These are phyloP conservation scores for Monomorium pharaonis DNA, from an alignment of 1,140 invertebrate genomes.

Conservation along the genomic window DNA sequence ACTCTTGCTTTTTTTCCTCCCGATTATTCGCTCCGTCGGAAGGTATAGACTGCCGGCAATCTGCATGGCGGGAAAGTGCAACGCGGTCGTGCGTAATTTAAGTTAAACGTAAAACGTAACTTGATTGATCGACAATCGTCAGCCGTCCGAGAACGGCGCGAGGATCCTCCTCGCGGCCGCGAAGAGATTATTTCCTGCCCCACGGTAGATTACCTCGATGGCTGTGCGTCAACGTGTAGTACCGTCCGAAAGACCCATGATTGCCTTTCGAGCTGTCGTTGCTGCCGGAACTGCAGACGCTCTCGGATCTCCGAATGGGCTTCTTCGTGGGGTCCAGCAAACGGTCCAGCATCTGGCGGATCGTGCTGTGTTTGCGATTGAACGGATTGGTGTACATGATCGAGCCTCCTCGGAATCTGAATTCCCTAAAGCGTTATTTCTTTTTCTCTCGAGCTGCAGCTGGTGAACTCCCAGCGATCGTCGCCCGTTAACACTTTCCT, in stretches of 20 bases:
- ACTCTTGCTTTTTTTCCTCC: neutral
- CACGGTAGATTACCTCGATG: conserved; percentile 77
- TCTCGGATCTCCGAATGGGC: conserved; percentile 80
- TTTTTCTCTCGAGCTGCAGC: neutral
- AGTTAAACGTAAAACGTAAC: neutral
- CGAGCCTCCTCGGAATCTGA: neutral
- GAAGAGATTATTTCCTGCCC: conserved; percentile 79
- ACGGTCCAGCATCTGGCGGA: conserved; percentile 89
- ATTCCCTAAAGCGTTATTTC: neutral
- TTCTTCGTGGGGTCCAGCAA: conserved; percentile 84
- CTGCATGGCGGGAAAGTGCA: neutral
- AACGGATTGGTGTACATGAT: conserved; percentile 90
- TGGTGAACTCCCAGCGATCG: neutral
- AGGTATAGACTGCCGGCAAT: neutral
- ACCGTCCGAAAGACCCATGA: conserved; percentile 71
- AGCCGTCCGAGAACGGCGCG: too few relatives aligned
- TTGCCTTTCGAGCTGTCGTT: conserved; percentile 77
- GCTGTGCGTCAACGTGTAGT: conserved; percentile 35
- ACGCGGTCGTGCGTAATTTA: neutral
- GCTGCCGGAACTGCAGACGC: conserved; percentile 79
- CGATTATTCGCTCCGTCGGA: neutral
- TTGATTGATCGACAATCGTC: neutral
- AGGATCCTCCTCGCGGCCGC: neutral
- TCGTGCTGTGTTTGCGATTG: conserved; percentile 90
- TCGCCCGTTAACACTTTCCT: conserved; percentile 4